Base-by-base conservation (phyloP, 2,113 vertebrate genomes). In the Sebastes schlegelii region DNA sequence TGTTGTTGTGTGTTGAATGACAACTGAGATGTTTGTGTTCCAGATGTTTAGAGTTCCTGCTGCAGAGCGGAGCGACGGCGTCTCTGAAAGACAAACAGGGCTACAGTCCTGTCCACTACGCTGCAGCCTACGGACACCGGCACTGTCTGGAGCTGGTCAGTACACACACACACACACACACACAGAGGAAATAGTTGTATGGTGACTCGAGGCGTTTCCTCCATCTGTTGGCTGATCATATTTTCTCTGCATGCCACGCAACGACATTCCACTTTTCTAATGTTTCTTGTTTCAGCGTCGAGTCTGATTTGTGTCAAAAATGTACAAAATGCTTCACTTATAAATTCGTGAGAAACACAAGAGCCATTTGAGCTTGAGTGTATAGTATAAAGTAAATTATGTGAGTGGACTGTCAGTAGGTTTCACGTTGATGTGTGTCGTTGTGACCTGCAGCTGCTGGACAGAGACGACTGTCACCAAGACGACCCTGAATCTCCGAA, bases 31-130 rank as follows among this genome's bases (percentile, higher is more conserved):
- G 70, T 79, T 34, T 74, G 17, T 79, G 70, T 81, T 82, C 9
- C 94, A 99, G 98, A 88, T 99, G 98, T 93, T 94, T 99, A 2
- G 97, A 98, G 93, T 99, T 98, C 87, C 96, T 99, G 65, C 96
- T 99, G 4, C 97, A 98, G 76, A 97, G 97, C 0, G 97, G 97
- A 60, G 98, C 98, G 3, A 95, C 96, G 8, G 96, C 97, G 0
- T 96, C 96, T 14, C 95, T 99, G 68, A 97, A 95, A 79, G 98
- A 99, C 94, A 97, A 97, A 69, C 97, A 98, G 85, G 97, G 98
- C 0, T 99, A 99, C 92, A 98, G 96, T 62, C 95, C 98, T 1
- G 94, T 99, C 43, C 98, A 99, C 87, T 99, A 99, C 0, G 98
- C 98, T 51, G 98, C 98, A 66, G 98, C 98, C 13, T 99, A 98